Evolutionary conservation across 1,140 invertebrate genomes (phyloP), one percentile per base, ranked within the genome.

Genomic region (Drosophila kepulauana): DNA sequence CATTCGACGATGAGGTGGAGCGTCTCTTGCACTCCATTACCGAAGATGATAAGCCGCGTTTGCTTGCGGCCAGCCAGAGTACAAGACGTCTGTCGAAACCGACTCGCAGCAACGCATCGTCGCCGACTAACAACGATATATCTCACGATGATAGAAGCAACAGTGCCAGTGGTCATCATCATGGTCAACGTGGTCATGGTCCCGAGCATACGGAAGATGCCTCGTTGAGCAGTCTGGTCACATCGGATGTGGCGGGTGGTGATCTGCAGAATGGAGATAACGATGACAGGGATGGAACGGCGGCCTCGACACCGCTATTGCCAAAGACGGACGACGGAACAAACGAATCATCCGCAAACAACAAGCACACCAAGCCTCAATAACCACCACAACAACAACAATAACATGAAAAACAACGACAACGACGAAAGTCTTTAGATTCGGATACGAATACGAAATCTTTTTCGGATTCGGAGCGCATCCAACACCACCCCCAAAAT

Each of bases 1-100:
- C 95, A 62, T 96, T 96, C 78, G 95, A 96, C 72, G 95, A 96
- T 74, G 95, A 96, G 93, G 95, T 96, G 15, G 95, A 96, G 91
- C 96, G 96, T 93, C 95, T 89, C 13, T 57, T 89, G 13, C 85
- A 89, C 52, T 89, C 85, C 8, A 72, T 89, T 46, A 89, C 54
- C 28, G 85, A 89, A 49, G 85, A 89, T 64, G 85, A 89, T 8
- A 89, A 85, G 48, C 63, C 85, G 10, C 63, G 70, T 11, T 59
- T 63, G 1, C 16, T 81, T 41, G 5, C 70, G 35, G 33, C 63
- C 15, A 75, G 66, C 30, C 69, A 82, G 41, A 78, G 54, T 52
- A 48, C 68, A 2, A 80, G 51, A 38, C 78, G 65, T 0, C 43
- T 46, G 33, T 81, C 78, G 0, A 84, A 89, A 13, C 65, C 59